Percentiles rank a stretch among this genome's conserved stretches.
phyloP scores from a whole-genome alignment of 2,113 vertebrate genomes.

The Ploceus nigricollis region DNA sequence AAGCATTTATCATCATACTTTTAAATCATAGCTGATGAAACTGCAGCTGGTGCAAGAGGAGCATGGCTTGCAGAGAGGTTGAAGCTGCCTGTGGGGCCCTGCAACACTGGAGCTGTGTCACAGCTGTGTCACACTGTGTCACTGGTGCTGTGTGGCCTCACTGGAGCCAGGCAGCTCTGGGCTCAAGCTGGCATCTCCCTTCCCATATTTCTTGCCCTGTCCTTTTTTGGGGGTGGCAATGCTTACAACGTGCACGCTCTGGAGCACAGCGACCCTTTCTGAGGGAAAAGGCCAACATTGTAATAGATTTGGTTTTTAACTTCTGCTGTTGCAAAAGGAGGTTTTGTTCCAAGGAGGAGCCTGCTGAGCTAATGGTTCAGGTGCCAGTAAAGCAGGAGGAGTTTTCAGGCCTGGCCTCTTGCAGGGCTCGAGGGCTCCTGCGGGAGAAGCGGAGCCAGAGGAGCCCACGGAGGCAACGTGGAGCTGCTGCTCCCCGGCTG shows the following conservation, averaged over 20 bases:
- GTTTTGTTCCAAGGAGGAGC: not conserved
- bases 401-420: not conserved
- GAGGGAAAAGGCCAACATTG: rapidly evolving
- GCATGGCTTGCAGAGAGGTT: rapidly evolving
- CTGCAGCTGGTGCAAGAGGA: not conserved
- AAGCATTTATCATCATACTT: not conserved
- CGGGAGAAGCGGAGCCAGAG: not conserved
- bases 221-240: rapidly evolving
- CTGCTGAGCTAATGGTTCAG: not conserved
- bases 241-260: rapidly evolving
- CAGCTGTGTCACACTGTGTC: no score
- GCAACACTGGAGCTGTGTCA: no score
- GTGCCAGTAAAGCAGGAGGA: rapidly evolving
- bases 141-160: rapidly evolving
- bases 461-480: rapidly evolving
- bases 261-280: not conserved
- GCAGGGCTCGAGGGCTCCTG: not conserved
- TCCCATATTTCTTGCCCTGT: not conserved
- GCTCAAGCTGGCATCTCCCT: not conserved
- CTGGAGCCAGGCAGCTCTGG: not conserved
- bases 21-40: not conserved
- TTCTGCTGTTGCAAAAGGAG: not conserved
- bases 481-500: not conserved
- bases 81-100: not conserved
- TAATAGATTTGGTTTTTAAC: no score